Base-by-base conservation (phyloP, 2,113 vertebrate species). In the Fregetta grallaria region DNA sequence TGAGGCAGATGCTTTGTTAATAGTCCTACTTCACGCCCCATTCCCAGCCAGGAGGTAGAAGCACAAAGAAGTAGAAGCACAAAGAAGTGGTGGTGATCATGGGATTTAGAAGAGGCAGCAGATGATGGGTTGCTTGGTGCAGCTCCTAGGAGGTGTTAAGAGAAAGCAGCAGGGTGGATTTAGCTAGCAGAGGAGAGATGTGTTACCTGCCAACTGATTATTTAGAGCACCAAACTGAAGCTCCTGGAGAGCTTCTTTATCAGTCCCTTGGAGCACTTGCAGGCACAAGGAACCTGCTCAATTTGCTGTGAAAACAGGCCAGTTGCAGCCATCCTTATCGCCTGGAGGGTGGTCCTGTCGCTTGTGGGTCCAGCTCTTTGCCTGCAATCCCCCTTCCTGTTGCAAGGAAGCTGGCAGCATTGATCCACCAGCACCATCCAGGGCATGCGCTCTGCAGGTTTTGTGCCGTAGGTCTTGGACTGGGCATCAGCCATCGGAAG, bases 401-500 rank as follows among this genome's bases (percentile, higher is more conserved):
- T 40, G 83, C 32, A 49, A 19, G 27, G 65, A 23, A 30, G 53
- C 53, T 19, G 65, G 56, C 42, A 45, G 53, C 14, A 6, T 38
- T 1, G 20, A 38, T 30, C n/a, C 44, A 34, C 59, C 44, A 8
- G 53, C 73, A 44, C 56, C 73, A 32, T 11, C 53, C 80, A 15
- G 49, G 45, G 26, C 63, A 13, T 7, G 25, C 2, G 7, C 32
- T 45, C 26, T 10, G n/a, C 21, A 27, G 63, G 34, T 21, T 68
- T 53, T 13, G 26, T 38, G 30, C 62, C 22, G 10, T 19, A 27
- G 74, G 17, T 71, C 50, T 61, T 4, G 25, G 42, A 36, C 19
- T 5, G 7, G 36, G 4, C 23, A 42, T 53, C n/a, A 70, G 7
- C 67, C 29, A n/a, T 21, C 26, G 0, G 2, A 4, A 44, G 15